Evolutionary conservation across 2,113 vertebrate species (phyloP).

Genomic region (Hyperopisus bebe): DNA sequence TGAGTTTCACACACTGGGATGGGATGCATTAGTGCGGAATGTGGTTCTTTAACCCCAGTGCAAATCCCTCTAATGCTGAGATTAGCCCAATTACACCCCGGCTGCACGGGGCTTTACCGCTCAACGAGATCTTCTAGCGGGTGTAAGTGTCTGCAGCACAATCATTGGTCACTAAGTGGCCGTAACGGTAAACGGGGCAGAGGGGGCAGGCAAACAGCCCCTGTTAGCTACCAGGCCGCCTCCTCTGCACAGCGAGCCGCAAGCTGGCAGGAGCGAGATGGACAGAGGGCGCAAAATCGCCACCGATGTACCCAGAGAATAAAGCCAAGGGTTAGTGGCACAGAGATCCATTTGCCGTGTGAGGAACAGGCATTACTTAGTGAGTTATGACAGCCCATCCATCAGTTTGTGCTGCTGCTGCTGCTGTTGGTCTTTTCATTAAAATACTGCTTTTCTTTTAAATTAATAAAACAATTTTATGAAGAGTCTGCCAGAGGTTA

Average conservation of each 20-base stretch:
- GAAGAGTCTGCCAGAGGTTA: neutral
- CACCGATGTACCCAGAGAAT: neutral
- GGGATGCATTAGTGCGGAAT: constrained; percentile 42
- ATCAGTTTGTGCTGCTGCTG: neutral
- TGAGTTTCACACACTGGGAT: constrained; percentile 35
- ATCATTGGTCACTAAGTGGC: neutral
- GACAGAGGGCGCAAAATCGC: neutral
- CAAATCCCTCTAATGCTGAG: constrained; percentile 28
- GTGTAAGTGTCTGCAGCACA: neutral
- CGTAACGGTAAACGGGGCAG: neutral
- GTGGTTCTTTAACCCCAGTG: constrained; percentile 28
- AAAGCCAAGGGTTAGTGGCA: neutral
- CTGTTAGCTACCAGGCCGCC: neutral
- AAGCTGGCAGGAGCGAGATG: neutral
- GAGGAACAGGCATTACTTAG: neutral
- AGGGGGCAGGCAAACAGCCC: neutral
- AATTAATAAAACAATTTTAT: neutral
- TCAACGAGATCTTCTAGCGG: neutral
- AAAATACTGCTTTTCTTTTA: neutral
- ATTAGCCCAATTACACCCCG: neutral
- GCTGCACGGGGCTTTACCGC: neutral
- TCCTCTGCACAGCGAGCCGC: neutral
- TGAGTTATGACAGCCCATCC: neutral
- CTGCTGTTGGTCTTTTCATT: neutral
- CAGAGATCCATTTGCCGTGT: neutral